Percentiles rank a stretch among this genome's conserved stretches.
phyloP scores from a whole-genome alignment of 2,888 invertebrate species.

The Tineola bisselliella region DNA sequence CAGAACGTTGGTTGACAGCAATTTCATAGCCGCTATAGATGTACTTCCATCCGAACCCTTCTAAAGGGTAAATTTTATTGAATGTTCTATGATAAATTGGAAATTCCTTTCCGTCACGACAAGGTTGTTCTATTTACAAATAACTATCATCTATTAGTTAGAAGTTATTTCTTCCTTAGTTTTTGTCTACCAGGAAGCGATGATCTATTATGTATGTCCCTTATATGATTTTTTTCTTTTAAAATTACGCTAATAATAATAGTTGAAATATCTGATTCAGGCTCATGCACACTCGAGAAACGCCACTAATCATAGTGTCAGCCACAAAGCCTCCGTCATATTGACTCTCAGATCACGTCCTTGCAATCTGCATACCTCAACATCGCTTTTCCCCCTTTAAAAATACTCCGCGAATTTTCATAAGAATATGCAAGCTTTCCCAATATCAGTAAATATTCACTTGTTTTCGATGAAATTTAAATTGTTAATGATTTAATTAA shows the following conservation, averaged over 20 bases:
- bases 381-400: slow-evolving; percentile 10
- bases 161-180: no score
- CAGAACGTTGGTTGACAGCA: slow-evolving; percentile 27
- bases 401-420: slow-evolving; percentile 4
- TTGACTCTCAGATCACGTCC: slow-evolving; percentile 57
- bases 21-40: slow-evolving; percentile 8
- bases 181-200: no score
- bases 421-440: neutral
- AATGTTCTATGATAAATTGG: neutral
- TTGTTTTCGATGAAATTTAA: neutral
- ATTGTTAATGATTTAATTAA: neutral
- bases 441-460: neutral
- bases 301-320: slow-evolving; percentile 10
- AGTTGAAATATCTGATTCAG: neutral
- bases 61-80: neutral
- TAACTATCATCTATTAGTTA: no score
- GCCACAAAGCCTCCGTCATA: slow-evolving; percentile 15
- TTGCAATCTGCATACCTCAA: slow-evolving; percentile 51
- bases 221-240: neutral
- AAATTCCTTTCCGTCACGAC: neutral
- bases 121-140: no score
- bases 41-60: neutral
- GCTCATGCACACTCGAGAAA: slow-evolving; percentile 12
- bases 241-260: neutral
- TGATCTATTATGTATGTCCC: no score